phyloP scores from a whole-genome alignment of 2,113 vertebrate species.

The Lophius piscatorius region DNA sequence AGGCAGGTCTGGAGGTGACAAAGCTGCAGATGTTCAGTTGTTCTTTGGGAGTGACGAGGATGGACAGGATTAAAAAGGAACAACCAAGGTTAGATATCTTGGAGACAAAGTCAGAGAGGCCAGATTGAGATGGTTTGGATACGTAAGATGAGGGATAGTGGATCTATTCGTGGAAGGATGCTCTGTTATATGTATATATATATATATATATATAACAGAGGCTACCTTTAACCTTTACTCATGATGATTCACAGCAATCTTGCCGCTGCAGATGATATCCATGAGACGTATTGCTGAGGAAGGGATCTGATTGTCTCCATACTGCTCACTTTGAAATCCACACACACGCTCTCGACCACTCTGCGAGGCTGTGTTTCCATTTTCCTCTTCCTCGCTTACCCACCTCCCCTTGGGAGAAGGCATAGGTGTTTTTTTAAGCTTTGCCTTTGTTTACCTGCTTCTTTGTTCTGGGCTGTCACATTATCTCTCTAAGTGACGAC shows the following conservation, averaged over 20 bases:
- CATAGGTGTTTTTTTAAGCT: slow-evolving; percentile 21
- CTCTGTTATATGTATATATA: no score
- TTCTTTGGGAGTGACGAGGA: no score
- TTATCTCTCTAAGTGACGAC: slow-evolving; percentile 60
- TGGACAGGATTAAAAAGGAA: no score
- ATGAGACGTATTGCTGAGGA: slow-evolving; percentile 44
- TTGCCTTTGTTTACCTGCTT: slow-evolving; percentile 61
- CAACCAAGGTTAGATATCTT: no score
- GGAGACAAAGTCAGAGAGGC: no score
- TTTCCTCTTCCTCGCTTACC: background rate
- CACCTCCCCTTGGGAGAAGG: slow-evolving; percentile 2
- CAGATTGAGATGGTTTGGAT: no score
- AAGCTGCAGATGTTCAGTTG: no score
- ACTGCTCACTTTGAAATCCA: slow-evolving; percentile 13
- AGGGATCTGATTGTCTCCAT: slow-evolving; percentile 29
- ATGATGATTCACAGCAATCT: slow-evolving; percentile 42
- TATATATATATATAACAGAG: no score
- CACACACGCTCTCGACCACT: slow-evolving; percentile 11
- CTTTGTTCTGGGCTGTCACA: slow-evolving; percentile 64
- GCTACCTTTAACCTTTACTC: no score
- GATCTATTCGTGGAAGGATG: no score
- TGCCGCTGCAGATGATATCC: slow-evolving; percentile 19
- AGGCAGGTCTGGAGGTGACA: no score
- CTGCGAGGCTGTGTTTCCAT: background rate
- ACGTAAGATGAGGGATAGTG: no score